A percentile compares a stretch with the other conserved stretches of the same genome.
Evolutionary conservation across 2,113 vertebrate species (phyloP).

Genomic region (Colaptes auratus): DNA sequence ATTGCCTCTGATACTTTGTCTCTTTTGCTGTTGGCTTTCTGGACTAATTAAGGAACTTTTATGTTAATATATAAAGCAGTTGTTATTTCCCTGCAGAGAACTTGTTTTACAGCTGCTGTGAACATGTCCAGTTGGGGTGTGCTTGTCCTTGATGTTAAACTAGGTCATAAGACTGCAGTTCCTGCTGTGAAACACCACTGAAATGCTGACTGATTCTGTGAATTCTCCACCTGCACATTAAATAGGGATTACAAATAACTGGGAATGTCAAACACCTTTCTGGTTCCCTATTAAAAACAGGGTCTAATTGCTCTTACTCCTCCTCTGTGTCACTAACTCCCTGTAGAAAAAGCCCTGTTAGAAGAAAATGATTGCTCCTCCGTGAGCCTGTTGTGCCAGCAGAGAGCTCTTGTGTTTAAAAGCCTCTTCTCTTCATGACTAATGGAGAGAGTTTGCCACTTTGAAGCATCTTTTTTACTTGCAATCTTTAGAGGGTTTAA

Average conservation of each 20-base stretch:
- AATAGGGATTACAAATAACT: conserved; percentile 44
- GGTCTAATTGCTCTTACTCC: conserved; percentile 28
- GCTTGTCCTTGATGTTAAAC: conserved; percentile 21
- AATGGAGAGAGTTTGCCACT: background rate
- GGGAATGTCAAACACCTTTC: conserved; percentile 39
- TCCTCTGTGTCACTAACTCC: conserved; percentile 31
- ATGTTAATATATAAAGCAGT: conserved; percentile 21
- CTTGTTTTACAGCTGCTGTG: background rate
- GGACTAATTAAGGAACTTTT: conserved; percentile 58
- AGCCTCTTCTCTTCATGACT: background rate
- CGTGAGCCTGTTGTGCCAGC: conserved; percentile 22
- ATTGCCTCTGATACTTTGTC: background rate
- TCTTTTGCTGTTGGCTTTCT: conserved; percentile 36
- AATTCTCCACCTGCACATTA: conserved; percentile 41
- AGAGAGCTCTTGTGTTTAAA: conserved; percentile 1
- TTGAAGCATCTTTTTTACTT: background rate
- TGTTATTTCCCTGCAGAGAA: conserved; percentile 50
- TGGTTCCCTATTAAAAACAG: conserved; percentile 33
- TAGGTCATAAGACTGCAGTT: conserved; percentile 29
- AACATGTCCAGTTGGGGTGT: background rate
- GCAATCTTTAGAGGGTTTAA: background rate
- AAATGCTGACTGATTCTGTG: conserved; percentile 21
- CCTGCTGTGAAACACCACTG: conserved; percentile 42
- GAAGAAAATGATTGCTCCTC: background rate
- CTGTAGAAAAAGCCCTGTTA: conserved; percentile 18